Conservation (phyloP, 2,113 vertebrate species). For the Octodon degus region DNA sequence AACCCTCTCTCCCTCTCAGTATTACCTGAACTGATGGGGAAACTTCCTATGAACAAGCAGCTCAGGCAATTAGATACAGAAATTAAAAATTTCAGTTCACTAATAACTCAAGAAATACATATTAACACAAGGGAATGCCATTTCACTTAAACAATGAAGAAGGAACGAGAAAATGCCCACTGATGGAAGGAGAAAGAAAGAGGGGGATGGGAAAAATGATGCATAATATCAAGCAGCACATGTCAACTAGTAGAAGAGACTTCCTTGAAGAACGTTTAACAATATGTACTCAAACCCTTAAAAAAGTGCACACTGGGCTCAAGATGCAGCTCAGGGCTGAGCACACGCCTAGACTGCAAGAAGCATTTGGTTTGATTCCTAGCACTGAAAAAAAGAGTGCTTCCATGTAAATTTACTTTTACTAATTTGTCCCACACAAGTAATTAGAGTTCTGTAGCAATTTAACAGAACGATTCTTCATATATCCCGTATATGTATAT, state of each 20-base stretch:
- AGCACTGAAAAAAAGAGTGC: neutral
- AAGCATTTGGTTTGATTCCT: neutral
- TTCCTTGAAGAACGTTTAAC: neutral
- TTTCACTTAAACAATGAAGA: neutral
- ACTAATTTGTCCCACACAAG: neutral
- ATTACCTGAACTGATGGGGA: neutral
- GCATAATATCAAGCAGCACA: neutral
- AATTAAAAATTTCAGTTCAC: neutral
- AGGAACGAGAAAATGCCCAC: neutral
- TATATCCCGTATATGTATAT: neutral
- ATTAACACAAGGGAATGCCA: neutral
- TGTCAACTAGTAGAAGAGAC: neutral
- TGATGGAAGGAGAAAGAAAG: neutral
- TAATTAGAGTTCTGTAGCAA: neutral
- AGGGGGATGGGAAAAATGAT: too few species aligned
- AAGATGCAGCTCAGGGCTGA: neutral
- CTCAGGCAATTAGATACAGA: neutral
- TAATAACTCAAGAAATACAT: neutral
- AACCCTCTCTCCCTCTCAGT: neutral
- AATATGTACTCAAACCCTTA: neutral
- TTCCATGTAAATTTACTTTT: neutral
- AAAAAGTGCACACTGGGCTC: neutral
- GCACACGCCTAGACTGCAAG: neutral
- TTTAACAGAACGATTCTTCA: neutral
- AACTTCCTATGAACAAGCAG: neutral